A percentile compares a stretch with the other conserved stretches of the same genome.
phyloP scores from a whole-genome alignment of 30 jellyfish, hydroid and myxozoan species.

The Hydra vulgaris region DNA sequence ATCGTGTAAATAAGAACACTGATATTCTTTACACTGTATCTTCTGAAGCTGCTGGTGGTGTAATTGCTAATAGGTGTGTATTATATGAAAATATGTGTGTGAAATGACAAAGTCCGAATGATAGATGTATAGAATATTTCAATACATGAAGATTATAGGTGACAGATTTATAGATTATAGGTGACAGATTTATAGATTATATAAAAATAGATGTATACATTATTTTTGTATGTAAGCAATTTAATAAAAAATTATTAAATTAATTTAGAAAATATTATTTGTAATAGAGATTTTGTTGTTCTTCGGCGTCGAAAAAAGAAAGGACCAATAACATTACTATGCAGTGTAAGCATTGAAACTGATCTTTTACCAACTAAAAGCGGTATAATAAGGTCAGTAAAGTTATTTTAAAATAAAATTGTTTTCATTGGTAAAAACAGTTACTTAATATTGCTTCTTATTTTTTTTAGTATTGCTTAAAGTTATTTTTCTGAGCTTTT shows the following conservation, averaged over 20 bases:
- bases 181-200: too few relatives aligned
- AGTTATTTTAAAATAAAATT: too few relatives aligned
- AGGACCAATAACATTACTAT: constrained; percentile 37
- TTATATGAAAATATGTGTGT: too few relatives aligned
- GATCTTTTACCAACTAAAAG: constrained; percentile 44
- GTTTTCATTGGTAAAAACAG: too few relatives aligned
- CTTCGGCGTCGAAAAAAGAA: constrained; percentile 74
- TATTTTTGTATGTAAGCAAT: too few relatives aligned
- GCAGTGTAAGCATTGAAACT: constrained; percentile 35
- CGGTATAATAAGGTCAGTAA: constrained; percentile 43
- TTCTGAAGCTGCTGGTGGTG: constrained; percentile 84
- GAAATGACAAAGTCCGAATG: not conserved
- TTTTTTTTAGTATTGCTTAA: too few relatives aligned
- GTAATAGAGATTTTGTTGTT: constrained; percentile 63
- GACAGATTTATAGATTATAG: too few relatives aligned
- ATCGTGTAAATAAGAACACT: constrained; percentile 37
- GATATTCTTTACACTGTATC: constrained; percentile 61
- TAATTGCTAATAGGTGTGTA: constrained; percentile 43
- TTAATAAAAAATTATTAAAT: not conserved
- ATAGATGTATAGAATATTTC: too few relatives aligned
- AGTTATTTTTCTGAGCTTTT: too few relatives aligned
- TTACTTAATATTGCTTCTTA: too few relatives aligned
- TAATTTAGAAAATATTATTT: not conserved
- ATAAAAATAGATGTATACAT: too few relatives aligned
- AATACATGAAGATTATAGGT: too few relatives aligned